Evolutionary conservation across 2,797 vertebrate genomes (phyloP).

Genomic region (Mastacembelus armatus): DNA sequence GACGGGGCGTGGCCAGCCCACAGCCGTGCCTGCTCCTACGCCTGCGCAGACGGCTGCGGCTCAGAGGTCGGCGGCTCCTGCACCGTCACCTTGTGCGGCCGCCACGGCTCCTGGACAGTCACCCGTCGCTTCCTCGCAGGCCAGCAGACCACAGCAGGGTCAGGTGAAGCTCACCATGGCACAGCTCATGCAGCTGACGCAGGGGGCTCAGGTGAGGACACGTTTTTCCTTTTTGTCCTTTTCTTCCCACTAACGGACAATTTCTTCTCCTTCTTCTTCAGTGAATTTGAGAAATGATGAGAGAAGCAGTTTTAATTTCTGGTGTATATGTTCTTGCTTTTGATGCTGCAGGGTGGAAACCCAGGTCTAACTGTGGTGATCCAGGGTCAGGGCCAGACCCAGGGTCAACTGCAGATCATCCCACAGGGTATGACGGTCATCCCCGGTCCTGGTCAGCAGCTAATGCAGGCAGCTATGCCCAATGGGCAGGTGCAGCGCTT

Average conservation of each 20-base stretch:
- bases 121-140: slow-evolving; percentile 61
- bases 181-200: slow-evolving; percentile 95
- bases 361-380: slow-evolving; percentile 98
- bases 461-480: slow-evolving; percentile 99
- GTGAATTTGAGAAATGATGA: too few species aligned
- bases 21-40: slow-evolving; percentile 81
- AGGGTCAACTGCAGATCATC: slow-evolving; percentile 95
- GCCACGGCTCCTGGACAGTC: slow-evolving; percentile 65
- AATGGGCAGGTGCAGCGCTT: slow-evolving; percentile 97
- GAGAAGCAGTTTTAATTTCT: too few species aligned
- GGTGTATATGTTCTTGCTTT: too few species aligned
- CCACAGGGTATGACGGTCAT: slow-evolving; percentile 95
- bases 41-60: slow-evolving; percentile 79
- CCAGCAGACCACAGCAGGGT: slow-evolving; percentile 91
- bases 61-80: slow-evolving; percentile 77
- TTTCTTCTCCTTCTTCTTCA: not conserved
- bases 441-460: slow-evolving; percentile 95
- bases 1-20: slow-evolving; percentile 86
- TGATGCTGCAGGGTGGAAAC: slow-evolving; percentile 87
- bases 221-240: not conserved
- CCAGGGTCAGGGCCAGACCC: slow-evolving; percentile 98
- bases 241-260: too few species aligned
- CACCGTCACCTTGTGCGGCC: slow-evolving; percentile 75
- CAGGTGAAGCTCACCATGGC: slow-evolving; percentile 98
- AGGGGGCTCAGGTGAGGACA: slow-evolving; percentile 90